phyloP scores from a whole-genome alignment of 2,113 vertebrate genomes.

The Amia ocellicauda region DNA sequence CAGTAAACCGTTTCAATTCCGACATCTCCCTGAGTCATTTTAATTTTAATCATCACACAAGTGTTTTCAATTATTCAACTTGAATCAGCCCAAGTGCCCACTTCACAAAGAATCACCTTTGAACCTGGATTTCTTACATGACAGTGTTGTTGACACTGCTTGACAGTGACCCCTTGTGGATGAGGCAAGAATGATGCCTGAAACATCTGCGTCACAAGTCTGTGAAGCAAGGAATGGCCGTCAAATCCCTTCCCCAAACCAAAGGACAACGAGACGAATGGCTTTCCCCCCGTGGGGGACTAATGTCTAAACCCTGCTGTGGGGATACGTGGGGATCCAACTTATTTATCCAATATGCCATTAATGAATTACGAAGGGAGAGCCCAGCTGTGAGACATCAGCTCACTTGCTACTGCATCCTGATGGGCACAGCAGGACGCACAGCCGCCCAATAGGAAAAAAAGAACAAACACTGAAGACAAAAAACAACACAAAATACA shows the following conservation, averaged over 20 bases:
- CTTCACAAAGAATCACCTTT: too few relatives aligned
- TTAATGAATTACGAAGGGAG: slow-evolving; percentile 19
- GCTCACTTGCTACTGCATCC: slow-evolving; percentile 20
- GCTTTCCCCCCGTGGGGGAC: background rate
- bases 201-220: background rate
- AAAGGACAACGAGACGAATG: background rate
- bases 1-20: too few relatives aligned
- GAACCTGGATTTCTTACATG: too few relatives aligned
- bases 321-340: background rate
- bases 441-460: slow-evolving; percentile 16
- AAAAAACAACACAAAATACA: background rate
- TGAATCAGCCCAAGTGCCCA: too few relatives aligned
- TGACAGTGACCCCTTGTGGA: background rate
- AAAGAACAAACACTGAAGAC: too few relatives aligned
- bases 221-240: too few relatives aligned
- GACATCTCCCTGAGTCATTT: too few relatives aligned
- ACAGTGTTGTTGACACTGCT: background rate
- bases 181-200: background rate
- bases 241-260: background rate
- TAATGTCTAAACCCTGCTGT: background rate
- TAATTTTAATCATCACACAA: too few relatives aligned
- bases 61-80: too few relatives aligned
- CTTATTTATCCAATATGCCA: slow-evolving; percentile 1
- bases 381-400: slow-evolving; percentile 26
- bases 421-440: slow-evolving; percentile 23